Evolutionary conservation across 2,888 invertebrate genomes (phyloP).

Genomic region (Tinea trinotella): DNA sequence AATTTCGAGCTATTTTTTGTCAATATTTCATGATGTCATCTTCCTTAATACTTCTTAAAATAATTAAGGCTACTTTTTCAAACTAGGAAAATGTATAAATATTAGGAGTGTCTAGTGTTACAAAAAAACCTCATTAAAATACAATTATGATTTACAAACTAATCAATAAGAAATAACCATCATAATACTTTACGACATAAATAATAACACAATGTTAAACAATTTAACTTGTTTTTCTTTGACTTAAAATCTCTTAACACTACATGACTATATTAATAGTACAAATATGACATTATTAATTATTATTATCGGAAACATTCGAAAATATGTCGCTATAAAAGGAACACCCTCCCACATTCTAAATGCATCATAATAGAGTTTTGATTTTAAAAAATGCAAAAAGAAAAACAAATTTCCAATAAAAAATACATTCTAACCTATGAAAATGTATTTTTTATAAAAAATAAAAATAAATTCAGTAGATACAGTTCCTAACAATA

Average conservation of each 20-base stretch:
- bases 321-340: not conserved
- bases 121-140: conserved; percentile 38
- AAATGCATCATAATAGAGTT: not conserved
- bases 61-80: no score
- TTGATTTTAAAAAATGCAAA: not conserved
- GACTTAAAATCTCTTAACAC: conserved; percentile 70
- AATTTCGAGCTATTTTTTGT: no score
- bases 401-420: not conserved
- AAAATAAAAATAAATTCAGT: not conserved
- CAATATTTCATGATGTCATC: no score
- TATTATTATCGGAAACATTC: conserved; percentile 9
- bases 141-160: conserved; percentile 68
- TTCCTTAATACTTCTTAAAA: no score
- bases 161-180: conserved; percentile 73
- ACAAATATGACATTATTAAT: conserved; percentile 41
- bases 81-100: conserved; percentile 4
- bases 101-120: conserved; percentile 37
- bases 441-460: not conserved
- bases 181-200: conserved; percentile 73
- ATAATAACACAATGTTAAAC: conserved; percentile 72
- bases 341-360: not conserved
- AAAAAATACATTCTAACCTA: not conserved
- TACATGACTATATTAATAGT: conserved; percentile 70
- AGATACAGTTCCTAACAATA: not conserved
- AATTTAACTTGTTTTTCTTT: conserved; percentile 70